Conservation (phyloP, 2,888 invertebrate species). For the Phanerotoma sp. region DNA sequence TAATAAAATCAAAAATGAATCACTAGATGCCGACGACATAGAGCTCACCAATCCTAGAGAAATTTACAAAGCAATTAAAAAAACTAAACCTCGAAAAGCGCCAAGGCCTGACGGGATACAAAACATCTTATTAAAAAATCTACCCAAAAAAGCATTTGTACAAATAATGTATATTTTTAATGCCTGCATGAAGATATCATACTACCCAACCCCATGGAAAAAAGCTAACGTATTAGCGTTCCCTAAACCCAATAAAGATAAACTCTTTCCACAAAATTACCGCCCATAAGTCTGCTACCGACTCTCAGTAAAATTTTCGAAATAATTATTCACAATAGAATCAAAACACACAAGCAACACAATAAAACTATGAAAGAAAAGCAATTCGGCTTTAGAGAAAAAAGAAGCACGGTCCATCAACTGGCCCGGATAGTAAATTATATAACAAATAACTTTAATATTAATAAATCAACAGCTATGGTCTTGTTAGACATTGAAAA, state of each 20-base stretch:
- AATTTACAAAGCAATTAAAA: too few relatives aligned
- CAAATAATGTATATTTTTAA: constrained; percentile 36
- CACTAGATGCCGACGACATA: neutral
- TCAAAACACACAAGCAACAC: neutral
- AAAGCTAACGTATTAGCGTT: constrained; percentile 33
- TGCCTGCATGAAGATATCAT: constrained; percentile 25
- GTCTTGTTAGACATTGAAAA: neutral
- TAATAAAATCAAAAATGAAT: neutral
- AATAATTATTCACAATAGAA: constrained; percentile 26
- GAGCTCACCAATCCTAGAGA: neutral
- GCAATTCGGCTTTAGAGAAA: neutral
- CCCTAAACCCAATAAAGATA: constrained; percentile 32
- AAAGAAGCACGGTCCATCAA: neutral
- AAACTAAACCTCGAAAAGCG: too few relatives aligned
- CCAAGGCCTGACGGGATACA: too few relatives aligned
- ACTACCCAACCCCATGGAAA: constrained; percentile 37
- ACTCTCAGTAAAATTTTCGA: constrained; percentile 26
- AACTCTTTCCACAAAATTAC: constrained; percentile 27
- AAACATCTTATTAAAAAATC: too few relatives aligned
- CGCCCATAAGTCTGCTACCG: constrained; percentile 17
- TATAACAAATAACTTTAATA: neutral
- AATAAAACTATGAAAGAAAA: neutral
- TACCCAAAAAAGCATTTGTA: too few relatives aligned
- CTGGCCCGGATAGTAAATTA: neutral
- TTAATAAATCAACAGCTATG: neutral